Percentiles rank a stretch among this genome's conserved stretches.
phyloP scores from a whole-genome alignment of 1,140 invertebrate genomes.

The Alviniconcha marisindica region DNA sequence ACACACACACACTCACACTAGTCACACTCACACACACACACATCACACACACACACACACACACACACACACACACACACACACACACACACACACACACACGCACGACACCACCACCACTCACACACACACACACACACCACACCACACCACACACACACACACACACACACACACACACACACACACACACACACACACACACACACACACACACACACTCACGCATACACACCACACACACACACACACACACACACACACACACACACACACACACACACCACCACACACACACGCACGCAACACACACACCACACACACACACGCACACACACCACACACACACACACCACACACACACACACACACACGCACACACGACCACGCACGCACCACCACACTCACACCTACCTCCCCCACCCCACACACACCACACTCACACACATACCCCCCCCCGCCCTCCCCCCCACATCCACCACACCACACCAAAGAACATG shows the following conservation, averaged over 20 bases:
- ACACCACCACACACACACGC: no score
- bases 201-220: slow-evolving; percentile 19
- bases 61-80: no score
- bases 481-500: background rate
- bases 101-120: no score
- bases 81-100: no score
- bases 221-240: slow-evolving; percentile 9
- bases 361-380: no score
- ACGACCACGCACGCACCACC: no score
- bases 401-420: background rate
- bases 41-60: background rate
- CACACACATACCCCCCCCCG: background rate
- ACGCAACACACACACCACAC: no score
- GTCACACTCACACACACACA: background rate
- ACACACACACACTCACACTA: no score
- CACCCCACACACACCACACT: background rate
- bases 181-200: slow-evolving; percentile 8
- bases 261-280: background rate
- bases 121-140: no score
- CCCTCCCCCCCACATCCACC: background rate
- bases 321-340: no score
- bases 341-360: no score
- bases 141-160: no score
- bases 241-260: background rate
- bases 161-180: background rate